Base-by-base conservation (phyloP, 2,888 invertebrate genomes). In the Limenitis camilla region DNA sequence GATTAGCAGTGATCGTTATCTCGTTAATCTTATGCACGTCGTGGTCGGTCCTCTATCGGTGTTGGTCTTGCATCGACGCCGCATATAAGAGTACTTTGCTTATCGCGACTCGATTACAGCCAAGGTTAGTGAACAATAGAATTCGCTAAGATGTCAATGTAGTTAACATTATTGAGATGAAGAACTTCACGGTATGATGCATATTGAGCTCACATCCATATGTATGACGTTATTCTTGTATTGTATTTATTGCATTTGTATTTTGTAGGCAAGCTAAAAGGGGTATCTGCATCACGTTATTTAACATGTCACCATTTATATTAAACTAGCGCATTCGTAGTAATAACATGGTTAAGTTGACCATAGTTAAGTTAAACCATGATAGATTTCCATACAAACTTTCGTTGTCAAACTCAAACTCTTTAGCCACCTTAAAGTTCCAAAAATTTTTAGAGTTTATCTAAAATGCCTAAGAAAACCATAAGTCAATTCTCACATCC, bases 11-110 rank as follows among this genome's bases (percentile, higher is more conserved):
- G 64, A 63, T 63, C 59, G 60, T 72, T 75, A 78, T 78, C 75
- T 67, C 60, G 63, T 66, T 73, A 70, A 75, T 76, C 70, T 72
- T 68, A 74, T 80, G 76, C 76, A 78, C 71, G 66, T 19, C 36
- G 42, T 77, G 70, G 66, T 19, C 36, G 42, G 36, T 42, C 51
- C 44, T 51, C 27, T 55, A 57, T 57, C 56, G 64, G 60, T 68
- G 31, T 52, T 40, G 45, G 48, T 35, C 35, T 52, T 55, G 52
- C 50, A 42, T 50, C 39, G 11, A 7, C 32, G 49, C 42, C 35
- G 39, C 31, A 9, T 58, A 53, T 58, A 53, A 68, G 67, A 69
- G 74, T 68, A 61, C 67, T 65, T 63, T 56, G 69, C 67, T 79
- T 79, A 81, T 80, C 79, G 61, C 67, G 48, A 61, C 61, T 62